Base-by-base conservation (phyloP, 1,140 invertebrate genomes). In the Euwallacea fornicatus region DNA sequence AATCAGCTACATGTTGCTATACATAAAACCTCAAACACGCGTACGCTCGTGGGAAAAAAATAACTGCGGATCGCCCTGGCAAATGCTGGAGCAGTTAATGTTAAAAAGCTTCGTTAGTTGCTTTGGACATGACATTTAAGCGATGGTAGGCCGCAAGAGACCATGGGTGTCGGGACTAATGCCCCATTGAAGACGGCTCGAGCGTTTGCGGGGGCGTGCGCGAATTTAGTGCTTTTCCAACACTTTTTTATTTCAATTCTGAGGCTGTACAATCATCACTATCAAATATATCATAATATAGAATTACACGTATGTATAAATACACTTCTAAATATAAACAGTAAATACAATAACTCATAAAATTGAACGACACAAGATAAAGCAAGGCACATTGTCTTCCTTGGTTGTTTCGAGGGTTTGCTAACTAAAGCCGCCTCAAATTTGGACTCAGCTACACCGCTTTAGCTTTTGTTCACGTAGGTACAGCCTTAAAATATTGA, bases 21-120 rank as follows among this genome's bases (percentile, higher is more conserved):
- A 33, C 21, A 33, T 33, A 33, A 1, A 33, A 33, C 21, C 21
- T 33, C 21, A 33, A 33, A 33, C 21, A 33, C 21, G 21, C 4
- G 21, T 33, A 33, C 21, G 21, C 21, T 33, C 21, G 21, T 33
- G 54, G 55, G 75, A 77, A 79, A 78, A 73, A 78, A 76, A 74
- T 46, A 73, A 72, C 66, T 64, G 72, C 77, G 74, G 75, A 78
- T 79, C 79, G 79, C 80, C 80, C 79, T 80, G 78, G 78, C 80
- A 81, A 81, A 80, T 77, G 79, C 80, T 81, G 79, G 80, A 81
- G 80, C 78, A 62, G 64, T 67, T 70, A 64, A 50, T 72, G 76
- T 76, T 77, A 76, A 76, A 73, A 78, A 79, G 76, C 76, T 68
- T 65, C 69, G 67, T 69, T 74, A 72, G 63, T 61, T 56, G 42